Base-by-base conservation (phyloP, 2,797 vertebrate genomes). In the Mormyrops attenuatus region DNA sequence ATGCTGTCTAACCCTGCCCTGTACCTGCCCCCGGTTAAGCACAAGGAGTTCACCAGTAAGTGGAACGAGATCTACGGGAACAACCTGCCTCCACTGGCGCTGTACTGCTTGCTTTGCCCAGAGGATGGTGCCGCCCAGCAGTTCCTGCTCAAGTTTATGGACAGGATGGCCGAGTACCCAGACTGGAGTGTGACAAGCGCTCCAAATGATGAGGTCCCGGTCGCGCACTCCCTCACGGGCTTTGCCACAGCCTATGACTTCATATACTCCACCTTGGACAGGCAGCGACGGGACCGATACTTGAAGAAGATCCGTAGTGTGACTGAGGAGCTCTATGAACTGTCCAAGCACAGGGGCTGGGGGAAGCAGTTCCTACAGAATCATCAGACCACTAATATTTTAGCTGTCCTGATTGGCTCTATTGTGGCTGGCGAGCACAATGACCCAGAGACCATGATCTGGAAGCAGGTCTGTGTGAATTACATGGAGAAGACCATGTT, bases 31-130 rank as follows among this genome's bases (percentile, higher is more conserved):
- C 97, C 97, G 87, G 94, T 93, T 90, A 97, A 95, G 92, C 95
- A 97, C 0, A 92, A 91, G 90, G 96, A 97, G 92, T 97, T 97
- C 92, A 93, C 96, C 22, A 95, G 96, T 34, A 97, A 97, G 93
- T 97, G 97, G 97, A 97, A 97, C 90, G 97, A 97, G 93, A 96
- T 97, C 90, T 97, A 97, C 55, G 97, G 97, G 34, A 97, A 97
- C 93, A 97, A 97, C 93, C 93, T 97, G 89, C 96, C 97, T 80
- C 95, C 96, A 17, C 93, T 97, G 90, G 96, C 97, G 0, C 91
- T 97, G 89, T 97, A 97, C 93, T 97, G 97, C 92, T 93, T 97
- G 85, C 92, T 97, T 30, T 95, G 94, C 90, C 97, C 97, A 0
- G 96, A 97, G 90, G 96, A 97, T 93, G 95, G 95, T 91, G 92